These are phyloP conservation scores for Macropis europaea DNA, from an alignment of 2,888 invertebrate genomes.

Conservation along the genomic window DNA sequence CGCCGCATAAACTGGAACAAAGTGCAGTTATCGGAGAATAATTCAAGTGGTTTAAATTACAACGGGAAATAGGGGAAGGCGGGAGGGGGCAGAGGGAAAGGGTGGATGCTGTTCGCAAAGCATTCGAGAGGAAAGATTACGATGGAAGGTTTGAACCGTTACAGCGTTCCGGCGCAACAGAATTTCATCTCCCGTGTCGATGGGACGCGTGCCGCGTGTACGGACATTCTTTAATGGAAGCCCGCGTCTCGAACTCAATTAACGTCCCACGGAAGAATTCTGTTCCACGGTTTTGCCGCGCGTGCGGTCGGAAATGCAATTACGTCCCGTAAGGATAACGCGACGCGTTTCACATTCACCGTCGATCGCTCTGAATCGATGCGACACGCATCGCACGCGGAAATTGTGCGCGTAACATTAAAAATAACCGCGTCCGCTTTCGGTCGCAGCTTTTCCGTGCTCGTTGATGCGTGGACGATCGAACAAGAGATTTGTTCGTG, in stretches of 20 bases:
- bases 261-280: not conserved
- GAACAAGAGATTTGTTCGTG: no score
- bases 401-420: slow-evolving; percentile 1
- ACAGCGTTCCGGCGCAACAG: slow-evolving; percentile 58
- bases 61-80: slow-evolving; percentile 13
- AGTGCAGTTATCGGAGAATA: slow-evolving; percentile 47
- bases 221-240: slow-evolving; percentile 12
- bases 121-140: slow-evolving; percentile 60
- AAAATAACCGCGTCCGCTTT: not conserved
- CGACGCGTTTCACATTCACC: not conserved
- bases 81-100: slow-evolving; percentile 22
- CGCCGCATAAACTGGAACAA: slow-evolving; percentile 19
- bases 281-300: not conserved
- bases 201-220: not conserved
- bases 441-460: no score
- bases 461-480: no score
- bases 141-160: slow-evolving; percentile 70
- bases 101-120: slow-evolving; percentile 26
- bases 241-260: slow-evolving; percentile 3
- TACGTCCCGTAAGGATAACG: not conserved
- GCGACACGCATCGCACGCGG: not conserved
- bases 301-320: not conserved
- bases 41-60: slow-evolving; percentile 40
- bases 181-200: slow-evolving; percentile 56
- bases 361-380: not conserved